Conservation (phyloP, 2,797 vertebrate species). For the Pelochelys cantorii region DNA sequence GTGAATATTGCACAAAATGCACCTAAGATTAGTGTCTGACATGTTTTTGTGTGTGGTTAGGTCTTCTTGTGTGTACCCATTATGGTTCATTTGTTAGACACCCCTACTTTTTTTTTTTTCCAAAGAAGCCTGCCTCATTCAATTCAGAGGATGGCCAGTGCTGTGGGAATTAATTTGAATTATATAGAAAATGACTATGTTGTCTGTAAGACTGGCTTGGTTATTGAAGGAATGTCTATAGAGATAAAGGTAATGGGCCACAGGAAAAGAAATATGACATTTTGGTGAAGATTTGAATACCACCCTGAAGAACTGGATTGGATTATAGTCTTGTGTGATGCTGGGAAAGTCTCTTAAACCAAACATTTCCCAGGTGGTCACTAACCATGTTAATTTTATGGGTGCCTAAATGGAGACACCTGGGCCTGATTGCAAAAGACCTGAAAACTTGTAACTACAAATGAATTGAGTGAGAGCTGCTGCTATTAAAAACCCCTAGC, state of each 20-base stretch:
- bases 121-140: not conserved
- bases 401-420: not conserved
- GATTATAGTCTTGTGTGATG: not conserved
- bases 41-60: not conserved
- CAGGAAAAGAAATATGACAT: not conserved
- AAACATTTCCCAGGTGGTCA: not conserved
- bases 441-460: not conserved
- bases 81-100: not conserved
- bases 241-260: not conserved
- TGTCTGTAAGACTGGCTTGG: not conserved
- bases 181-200: not conserved
- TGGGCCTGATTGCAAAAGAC: not conserved
- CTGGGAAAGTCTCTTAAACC: not conserved
- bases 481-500: not conserved
- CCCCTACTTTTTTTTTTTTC: not conserved
- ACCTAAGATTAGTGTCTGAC: not conserved
- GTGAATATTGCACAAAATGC: not conserved
- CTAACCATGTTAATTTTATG: not conserved
- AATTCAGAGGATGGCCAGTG: not conserved
- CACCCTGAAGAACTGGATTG: not conserved
- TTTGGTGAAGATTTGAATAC: not conserved
- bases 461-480: not conserved
- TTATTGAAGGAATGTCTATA: not conserved
- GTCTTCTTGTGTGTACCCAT: not conserved
- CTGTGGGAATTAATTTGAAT: not conserved